phyloP scores from a whole-genome alignment of 2,888 invertebrate species.

The Candidula unifasciata region DNA sequence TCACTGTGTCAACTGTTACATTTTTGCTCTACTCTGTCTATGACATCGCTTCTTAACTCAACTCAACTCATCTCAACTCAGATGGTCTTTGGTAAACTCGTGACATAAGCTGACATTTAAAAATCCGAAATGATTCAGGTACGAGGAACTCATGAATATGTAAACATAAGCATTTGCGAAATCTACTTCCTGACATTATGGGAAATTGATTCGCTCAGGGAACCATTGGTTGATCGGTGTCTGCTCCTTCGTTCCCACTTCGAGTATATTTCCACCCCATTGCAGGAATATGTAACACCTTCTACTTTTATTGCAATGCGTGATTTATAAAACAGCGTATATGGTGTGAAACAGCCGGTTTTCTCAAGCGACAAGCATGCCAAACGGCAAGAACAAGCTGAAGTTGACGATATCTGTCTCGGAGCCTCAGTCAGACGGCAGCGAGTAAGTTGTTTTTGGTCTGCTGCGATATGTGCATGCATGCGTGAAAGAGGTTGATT shows the following conservation, averaged over 20 bases:
- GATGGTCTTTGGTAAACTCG: no score
- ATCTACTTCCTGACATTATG: slow-evolving; percentile 54
- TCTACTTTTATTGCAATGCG: not conserved
- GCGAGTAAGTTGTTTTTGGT: slow-evolving; percentile 57
- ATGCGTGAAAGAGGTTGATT: not conserved
- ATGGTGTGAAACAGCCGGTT: slow-evolving; percentile 20
- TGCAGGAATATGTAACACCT: not conserved
- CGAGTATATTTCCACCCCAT: not conserved
- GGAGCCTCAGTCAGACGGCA: slow-evolving; percentile 79
- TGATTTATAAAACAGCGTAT: not conserved
- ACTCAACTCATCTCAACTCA: no score
- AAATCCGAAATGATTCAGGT: not conserved
- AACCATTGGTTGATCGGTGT: slow-evolving; percentile 37
- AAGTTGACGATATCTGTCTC: slow-evolving; percentile 61
- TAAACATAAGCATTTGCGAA: slow-evolving; percentile 18
- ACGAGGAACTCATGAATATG: slow-evolving; percentile 49
- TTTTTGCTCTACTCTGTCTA: no score
- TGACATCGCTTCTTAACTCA: no score
- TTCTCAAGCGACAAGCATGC: slow-evolving; percentile 48
- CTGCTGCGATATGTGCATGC: no score
- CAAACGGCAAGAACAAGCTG: slow-evolving; percentile 61
- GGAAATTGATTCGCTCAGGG: slow-evolving; percentile 42
- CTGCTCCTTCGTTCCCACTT: slow-evolving; percentile 15
- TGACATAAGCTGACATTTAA: not conserved
- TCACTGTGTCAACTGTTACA: no score